Conservation (phyloP, 2,888 invertebrate species). For the Scaptomyza parva region DNA sequence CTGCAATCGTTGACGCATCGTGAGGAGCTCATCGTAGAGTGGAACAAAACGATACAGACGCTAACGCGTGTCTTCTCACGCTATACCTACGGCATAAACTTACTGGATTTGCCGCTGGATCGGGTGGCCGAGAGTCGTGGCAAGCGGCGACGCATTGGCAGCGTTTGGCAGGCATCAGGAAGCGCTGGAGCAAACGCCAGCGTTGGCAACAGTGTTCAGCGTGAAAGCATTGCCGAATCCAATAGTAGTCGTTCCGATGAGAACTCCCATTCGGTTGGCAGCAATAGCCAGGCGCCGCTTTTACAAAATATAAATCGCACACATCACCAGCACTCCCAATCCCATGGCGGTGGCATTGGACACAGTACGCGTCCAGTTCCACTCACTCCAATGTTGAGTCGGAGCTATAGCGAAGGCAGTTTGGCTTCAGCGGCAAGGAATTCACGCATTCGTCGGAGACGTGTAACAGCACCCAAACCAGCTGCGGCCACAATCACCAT, state of each 20-base stretch:
- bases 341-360: slow-evolving; percentile 49
- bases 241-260: slow-evolving; percentile 81
- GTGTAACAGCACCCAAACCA: slow-evolving; percentile 57
- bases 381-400: slow-evolving; percentile 81
- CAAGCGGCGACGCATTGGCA: slow-evolving; percentile 87
- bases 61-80: slow-evolving; percentile 96
- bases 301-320: slow-evolving; percentile 43
- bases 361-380: slow-evolving; percentile 60
- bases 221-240: slow-evolving; percentile 75
- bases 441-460: slow-evolving; percentile 70
- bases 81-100: slow-evolving; percentile 97
- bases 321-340: slow-evolving; percentile 70
- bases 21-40: slow-evolving; percentile 97
- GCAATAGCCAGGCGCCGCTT: slow-evolving; percentile 42
- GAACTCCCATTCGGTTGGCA: slow-evolving; percentile 57
- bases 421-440: slow-evolving; percentile 82
- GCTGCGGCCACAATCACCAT: slow-evolving; percentile 14
- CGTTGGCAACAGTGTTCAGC: slow-evolving; percentile 47
- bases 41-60: slow-evolving; percentile 99
- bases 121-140: slow-evolving; percentile 92
- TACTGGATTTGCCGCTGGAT: slow-evolving; percentile 93
- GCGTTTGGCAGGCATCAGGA: slow-evolving; percentile 83
- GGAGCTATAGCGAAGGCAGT: slow-evolving; percentile 87
- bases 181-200: slow-evolving; percentile 36
- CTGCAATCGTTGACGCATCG: slow-evolving; percentile 95